Conservation (phyloP, 1,140 invertebrate species). For the Pseudomyrmex sp. region DNA sequence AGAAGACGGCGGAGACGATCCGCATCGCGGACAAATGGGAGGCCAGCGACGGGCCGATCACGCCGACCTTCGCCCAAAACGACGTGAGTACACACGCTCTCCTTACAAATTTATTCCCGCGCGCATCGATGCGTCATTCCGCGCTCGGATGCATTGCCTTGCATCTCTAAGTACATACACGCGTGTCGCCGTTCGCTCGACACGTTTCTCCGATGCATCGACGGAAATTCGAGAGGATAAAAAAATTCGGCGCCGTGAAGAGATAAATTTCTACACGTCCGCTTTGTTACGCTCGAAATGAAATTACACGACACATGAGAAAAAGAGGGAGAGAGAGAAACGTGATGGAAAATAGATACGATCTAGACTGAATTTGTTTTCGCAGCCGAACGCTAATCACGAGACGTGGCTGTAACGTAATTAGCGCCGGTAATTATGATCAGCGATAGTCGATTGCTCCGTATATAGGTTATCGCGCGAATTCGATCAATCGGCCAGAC, state of each 20-base stretch:
- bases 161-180: not conserved
- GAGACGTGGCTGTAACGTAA: constrained; percentile 52
- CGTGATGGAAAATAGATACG: constrained; percentile 14
- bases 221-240: constrained; percentile 1
- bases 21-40: constrained; percentile 99
- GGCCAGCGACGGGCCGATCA: constrained; percentile 88
- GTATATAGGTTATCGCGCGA: constrained; percentile 62
- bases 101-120: not conserved
- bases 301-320: too few species aligned
- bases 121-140: constrained; percentile 14
- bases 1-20: constrained; percentile 98
- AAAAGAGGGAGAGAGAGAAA: too few species aligned
- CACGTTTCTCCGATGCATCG: not conserved
- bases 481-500: constrained; percentile 62
- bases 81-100: constrained; percentile 85
- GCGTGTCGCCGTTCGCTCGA: not conserved
- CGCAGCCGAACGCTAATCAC: constrained; percentile 39
- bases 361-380: constrained; percentile 28
- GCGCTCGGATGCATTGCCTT: not conserved
- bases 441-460: constrained; percentile 68
- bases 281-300: too few species aligned
- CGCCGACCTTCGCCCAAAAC: constrained; percentile 86
- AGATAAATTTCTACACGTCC: too few species aligned
- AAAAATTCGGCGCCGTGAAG: not conserved
- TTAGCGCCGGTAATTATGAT: constrained; percentile 77